phyloP scores from a whole-genome alignment of 2,888 invertebrate species.

The Ecdyonurus torrentis region DNA sequence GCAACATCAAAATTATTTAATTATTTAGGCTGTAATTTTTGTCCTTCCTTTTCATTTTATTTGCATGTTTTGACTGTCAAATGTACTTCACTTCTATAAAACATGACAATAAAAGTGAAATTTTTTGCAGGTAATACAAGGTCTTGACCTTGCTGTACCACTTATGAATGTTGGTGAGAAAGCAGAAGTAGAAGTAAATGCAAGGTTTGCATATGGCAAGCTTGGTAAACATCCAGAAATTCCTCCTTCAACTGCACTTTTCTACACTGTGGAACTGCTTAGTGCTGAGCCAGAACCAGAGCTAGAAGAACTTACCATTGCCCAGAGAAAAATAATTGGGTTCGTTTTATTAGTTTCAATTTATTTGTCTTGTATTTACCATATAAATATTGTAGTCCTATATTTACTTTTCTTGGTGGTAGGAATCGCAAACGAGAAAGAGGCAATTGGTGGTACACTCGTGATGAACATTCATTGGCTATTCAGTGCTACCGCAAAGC shows the following conservation, averaged over 20 bases:
- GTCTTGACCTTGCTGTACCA: conserved; percentile 67
- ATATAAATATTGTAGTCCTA: neutral
- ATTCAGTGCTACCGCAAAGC: conserved; percentile 78
- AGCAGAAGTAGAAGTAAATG: conserved; percentile 50
- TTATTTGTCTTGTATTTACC: neutral
- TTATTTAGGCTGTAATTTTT: conserved; percentile 25
- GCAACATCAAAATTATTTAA: neutral
- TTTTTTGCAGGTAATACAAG: conserved; percentile 37
- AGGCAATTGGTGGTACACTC: conserved; percentile 81
- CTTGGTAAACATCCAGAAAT: conserved; percentile 48
- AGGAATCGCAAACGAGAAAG: conserved; percentile 62
- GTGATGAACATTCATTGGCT: conserved; percentile 63
- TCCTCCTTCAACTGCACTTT: conserved; percentile 44
- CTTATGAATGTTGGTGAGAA: conserved; percentile 73
- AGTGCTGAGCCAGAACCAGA: conserved; percentile 41
- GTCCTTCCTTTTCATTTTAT: neutral
- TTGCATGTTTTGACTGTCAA: conserved; percentile 5
- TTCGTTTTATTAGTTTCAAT: conserved; percentile 29
- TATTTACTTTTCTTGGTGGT: conserved; percentile 6
- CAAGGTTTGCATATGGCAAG: conserved; percentile 70
- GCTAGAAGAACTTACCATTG: conserved; percentile 44
- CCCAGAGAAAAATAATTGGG: conserved; percentile 60
- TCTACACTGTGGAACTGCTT: conserved; percentile 54
- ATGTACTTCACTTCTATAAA: neutral
- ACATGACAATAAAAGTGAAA: neutral